Evolutionary conservation across 2,797 vertebrate species (phyloP).

Genomic region (Heliangelus exortis): DNA sequence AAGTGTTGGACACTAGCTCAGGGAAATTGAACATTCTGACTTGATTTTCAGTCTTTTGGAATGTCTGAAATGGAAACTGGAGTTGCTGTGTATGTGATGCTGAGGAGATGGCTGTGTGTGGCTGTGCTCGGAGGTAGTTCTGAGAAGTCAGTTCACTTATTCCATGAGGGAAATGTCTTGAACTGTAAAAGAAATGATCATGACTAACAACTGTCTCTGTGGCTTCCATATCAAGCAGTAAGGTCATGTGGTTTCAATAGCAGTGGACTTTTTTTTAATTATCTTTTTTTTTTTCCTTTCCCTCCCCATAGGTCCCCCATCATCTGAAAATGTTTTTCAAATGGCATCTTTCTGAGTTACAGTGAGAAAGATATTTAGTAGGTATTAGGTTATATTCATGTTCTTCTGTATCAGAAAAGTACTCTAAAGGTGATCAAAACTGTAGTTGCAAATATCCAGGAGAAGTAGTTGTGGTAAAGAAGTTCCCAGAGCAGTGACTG

Average conservation of each 20-base stretch:
- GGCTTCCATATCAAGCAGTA: not conserved
- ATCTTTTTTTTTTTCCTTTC: no score
- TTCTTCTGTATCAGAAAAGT: not conserved
- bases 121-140: not conserved
- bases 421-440: not conserved
- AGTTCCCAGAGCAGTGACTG: not conserved
- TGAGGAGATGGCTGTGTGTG: not conserved
- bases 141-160: not conserved
- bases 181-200: not conserved
- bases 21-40: not conserved
- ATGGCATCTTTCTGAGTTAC: not conserved
- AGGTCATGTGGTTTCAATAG: not conserved
- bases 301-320: no score
- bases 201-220: constrained; percentile 21
- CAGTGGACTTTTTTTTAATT: not conserved
- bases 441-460: not conserved
- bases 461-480: not conserved
- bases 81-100: not conserved
- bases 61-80: constrained; percentile 44
- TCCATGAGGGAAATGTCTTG: not conserved
- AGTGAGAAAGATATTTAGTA: not conserved
- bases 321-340: not conserved
- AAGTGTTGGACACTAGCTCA: not conserved
- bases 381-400: not conserved
- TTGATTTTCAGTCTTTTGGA: not conserved